phyloP scores from a whole-genome alignment of 2,888 invertebrate species.

The Rhimphoctona megacephalus region DNA sequence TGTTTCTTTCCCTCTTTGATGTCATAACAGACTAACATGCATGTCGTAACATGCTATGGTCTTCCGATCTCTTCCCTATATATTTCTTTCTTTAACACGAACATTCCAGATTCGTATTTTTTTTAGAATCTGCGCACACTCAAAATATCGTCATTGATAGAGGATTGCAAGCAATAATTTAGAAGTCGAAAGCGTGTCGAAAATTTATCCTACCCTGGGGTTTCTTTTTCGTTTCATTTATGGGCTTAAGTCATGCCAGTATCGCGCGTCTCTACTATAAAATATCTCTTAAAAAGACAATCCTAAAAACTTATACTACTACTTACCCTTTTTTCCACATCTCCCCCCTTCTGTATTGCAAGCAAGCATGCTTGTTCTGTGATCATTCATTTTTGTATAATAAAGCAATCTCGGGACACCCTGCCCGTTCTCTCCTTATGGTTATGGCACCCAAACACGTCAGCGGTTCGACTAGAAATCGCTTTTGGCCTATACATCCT shows the following conservation, averaged over 20 bases:
- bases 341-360: neutral
- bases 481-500: neutral
- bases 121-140: neutral
- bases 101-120: neutral
- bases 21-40: conserved; percentile 65
- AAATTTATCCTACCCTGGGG: conserved; percentile 36
- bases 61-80: neutral
- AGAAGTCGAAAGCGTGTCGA: conserved; percentile 58
- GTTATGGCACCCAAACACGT: conserved; percentile 64
- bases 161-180: conserved; percentile 50
- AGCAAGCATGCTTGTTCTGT: conserved; percentile 18
- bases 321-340: conserved; percentile 5
- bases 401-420: conserved; percentile 67
- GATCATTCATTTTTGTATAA: conserved; percentile 60
- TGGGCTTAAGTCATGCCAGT: conserved; percentile 56
- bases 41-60: conserved; percentile 62
- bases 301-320: conserved; percentile 18
- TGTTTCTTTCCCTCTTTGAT: conserved; percentile 5
- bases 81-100: neutral
- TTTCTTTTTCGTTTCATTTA: conserved; percentile 50
- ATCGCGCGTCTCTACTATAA: conserved; percentile 55
- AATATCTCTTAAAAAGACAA: conserved; percentile 55
- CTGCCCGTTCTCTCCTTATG: conserved; percentile 25
- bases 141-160: conserved; percentile 37
- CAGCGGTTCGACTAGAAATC: conserved; percentile 44